Evolutionary conservation across 1,140 invertebrate genomes (phyloP), one percentile per base, ranked within the genome.

Genomic region (Hetaerina americana): DNA sequence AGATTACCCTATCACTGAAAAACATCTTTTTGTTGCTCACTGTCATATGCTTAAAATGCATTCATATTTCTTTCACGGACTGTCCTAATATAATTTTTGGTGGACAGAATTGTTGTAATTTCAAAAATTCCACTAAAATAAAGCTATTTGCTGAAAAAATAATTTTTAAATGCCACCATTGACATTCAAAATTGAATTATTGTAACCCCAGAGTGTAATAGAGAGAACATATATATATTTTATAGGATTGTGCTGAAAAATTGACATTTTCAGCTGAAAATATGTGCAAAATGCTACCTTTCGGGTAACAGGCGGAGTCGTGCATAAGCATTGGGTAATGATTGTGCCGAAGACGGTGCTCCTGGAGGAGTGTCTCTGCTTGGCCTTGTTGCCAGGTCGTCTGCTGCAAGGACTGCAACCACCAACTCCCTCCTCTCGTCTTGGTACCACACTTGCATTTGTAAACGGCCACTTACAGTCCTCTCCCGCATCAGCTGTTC

Each of bases 391-490:
- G 90, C 89, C 73, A 95, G 83, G 80, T 93, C 92, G 76, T 94
- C 91, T 6, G 88, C 92, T 5, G 91, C 92, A 77, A 94, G 86
- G 27, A 95, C 86, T 5, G 91, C 90, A 8, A 94, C 90, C 0
- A 93, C 89, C 73, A 94, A 81, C 76, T 93, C 92, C 74, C 86
- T 88, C 31, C 91, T 85, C 75, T 93, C 92, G 25, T 88, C 86
- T 76, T 93, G 89, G 80, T 93, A 94, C 88, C 90, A 93, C 24
- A 94, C 88, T 81, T 94, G 92, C 73, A 95, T 86, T 81, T 94
- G 92, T 25, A 93, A 86, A 24, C 92, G 85, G 24, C 90, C 90
- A 27, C 85, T 88, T 71, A 92, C 24, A 5, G 24, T 25, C 72
- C 88, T 85, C 78, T 92, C 90, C 29, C 89, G 87, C 5, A 87